phyloP scores from a whole-genome alignment of 2,888 invertebrate species.

The Eulithis testata region DNA sequence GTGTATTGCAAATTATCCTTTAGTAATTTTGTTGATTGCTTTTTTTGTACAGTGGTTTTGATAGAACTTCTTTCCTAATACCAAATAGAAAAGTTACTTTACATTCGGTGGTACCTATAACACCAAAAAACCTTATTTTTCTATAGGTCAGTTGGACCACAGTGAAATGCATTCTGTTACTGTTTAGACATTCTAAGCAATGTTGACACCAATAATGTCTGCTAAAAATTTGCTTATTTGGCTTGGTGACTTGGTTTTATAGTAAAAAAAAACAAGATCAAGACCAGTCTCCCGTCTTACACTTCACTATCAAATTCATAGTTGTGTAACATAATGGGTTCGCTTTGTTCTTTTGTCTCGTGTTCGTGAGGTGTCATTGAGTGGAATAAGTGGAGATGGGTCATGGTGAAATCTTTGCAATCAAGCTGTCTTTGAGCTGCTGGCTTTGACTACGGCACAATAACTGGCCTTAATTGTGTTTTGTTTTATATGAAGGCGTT shows the following conservation, averaged over 20 bases:
- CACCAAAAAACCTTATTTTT: too few species aligned
- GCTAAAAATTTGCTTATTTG: too few species aligned
- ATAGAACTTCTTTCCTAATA: too few species aligned
- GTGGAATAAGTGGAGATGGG: conserved; percentile 57
- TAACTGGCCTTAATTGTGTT: conserved; percentile 36
- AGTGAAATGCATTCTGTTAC: too few species aligned
- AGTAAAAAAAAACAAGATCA: conserved; percentile 33
- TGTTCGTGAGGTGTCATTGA: conserved; percentile 73
- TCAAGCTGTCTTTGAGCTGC: conserved; percentile 45
- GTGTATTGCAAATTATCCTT: conserved; percentile 2
- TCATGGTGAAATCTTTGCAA: conserved; percentile 69
- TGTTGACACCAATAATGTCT: too few species aligned
- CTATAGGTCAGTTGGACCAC: too few species aligned
- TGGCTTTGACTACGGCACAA: conserved; percentile 30
- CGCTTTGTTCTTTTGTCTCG: conserved; percentile 78
- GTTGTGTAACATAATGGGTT: conserved; percentile 73
- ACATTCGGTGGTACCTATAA: too few species aligned
- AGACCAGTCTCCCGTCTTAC: conserved; percentile 31
- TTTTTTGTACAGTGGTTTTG: neutral
- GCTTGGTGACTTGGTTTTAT: too few species aligned
- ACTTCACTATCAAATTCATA: conserved; percentile 39
- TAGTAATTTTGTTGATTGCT: neutral
- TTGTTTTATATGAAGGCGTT: conserved; percentile 26
- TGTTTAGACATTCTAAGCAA: too few species aligned
- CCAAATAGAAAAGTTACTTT: too few species aligned